A percentile compares a stretch with the other conserved stretches of the same genome.
Conservation (phyloP, 2,888 invertebrate species). For the Leucozona laternaria region DNA sequence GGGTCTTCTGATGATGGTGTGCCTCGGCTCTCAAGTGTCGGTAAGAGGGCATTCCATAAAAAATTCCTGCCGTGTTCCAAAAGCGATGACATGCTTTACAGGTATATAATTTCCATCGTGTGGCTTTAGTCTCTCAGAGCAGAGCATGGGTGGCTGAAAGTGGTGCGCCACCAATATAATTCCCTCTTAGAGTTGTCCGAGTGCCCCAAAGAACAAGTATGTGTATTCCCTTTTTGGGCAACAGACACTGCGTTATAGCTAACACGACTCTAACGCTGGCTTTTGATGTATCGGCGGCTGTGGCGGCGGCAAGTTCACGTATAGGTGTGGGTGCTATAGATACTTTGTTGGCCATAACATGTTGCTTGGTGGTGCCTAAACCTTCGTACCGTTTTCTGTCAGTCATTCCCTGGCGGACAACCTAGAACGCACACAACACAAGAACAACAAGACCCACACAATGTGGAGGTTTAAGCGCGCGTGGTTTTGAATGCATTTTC, state of each 20-base stretch:
- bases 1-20: conserved; percentile 16
- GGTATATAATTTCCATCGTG: background rate
- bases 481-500: conserved; percentile 40
- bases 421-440: background rate
- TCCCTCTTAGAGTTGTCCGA: conserved; percentile 15
- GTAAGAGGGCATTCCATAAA: conserved; percentile 57
- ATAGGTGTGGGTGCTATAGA: conserved; percentile 63
- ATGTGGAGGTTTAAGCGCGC: conserved; percentile 25
- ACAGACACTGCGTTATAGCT: conserved; percentile 9
- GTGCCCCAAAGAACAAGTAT: conserved; percentile 42
- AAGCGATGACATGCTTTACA: conserved; percentile 57
- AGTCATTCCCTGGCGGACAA: conserved; percentile 13
- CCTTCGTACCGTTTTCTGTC: conserved; percentile 23
- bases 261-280: conserved; percentile 34
- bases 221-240: conserved; percentile 61
- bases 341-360: conserved; percentile 4
- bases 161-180: conserved; percentile 60
- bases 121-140: background rate
- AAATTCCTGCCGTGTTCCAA: conserved; percentile 45
- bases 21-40: conserved; percentile 39
- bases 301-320: conserved; percentile 53
- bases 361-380: background rate
- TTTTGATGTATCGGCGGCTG: conserved; percentile 65
- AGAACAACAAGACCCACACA: conserved; percentile 5
- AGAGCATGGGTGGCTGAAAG: conserved; percentile 36